Evolutionary conservation across 1,140 invertebrate species (phyloP), one percentile per base, ranked within the genome.

Genomic region (Dreissena polymorpha): DNA sequence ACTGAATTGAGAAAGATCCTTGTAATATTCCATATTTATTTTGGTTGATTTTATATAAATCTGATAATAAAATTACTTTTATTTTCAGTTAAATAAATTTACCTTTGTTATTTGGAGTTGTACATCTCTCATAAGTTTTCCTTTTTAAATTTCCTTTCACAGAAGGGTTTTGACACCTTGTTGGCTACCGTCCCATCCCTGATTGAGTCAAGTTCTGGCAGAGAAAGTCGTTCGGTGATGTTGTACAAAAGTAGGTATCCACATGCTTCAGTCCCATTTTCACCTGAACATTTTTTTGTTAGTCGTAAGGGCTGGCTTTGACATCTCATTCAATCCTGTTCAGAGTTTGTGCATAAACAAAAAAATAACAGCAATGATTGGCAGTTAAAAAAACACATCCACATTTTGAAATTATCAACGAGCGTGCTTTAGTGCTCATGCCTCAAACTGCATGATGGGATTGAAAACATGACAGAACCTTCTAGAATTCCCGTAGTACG

Each of bases 141-240:
- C n/a, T 16, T 79, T 86, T 83, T 63, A 80, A 18, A 51, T 72
- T 72, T 51, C 39, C 29, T 64, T 68, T 89, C 87, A 83, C 86
- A 93, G 94, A 98, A 97, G 93, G 98, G 98, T 57, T 99, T 99
- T 92, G 97, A 99, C 92, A 96, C 96, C 91, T 94, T 99, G 80
- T 96, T 98, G 92, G 96, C 95, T 81, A 94, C 99, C 51, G 97
- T 99, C 91, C 98, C 98, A 12, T 89, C 92, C 83, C 94, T 98
- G 25, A 96, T 95, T 93, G 95, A 97, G 88, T 97, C 97, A 93
- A 96, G 97, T 7, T 97, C 96, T 89, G 95, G 96, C 3, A 98
- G 98, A 94, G 96, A 97, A 93, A 93, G 91, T 93, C 99, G 99
- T 94, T 97, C 98, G 21, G 97, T 97, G 0, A 97, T 98, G 96